Evolutionary conservation across 2,113 vertebrate genomes (phyloP).

Genomic region (cat (Felis catus)): DNA sequence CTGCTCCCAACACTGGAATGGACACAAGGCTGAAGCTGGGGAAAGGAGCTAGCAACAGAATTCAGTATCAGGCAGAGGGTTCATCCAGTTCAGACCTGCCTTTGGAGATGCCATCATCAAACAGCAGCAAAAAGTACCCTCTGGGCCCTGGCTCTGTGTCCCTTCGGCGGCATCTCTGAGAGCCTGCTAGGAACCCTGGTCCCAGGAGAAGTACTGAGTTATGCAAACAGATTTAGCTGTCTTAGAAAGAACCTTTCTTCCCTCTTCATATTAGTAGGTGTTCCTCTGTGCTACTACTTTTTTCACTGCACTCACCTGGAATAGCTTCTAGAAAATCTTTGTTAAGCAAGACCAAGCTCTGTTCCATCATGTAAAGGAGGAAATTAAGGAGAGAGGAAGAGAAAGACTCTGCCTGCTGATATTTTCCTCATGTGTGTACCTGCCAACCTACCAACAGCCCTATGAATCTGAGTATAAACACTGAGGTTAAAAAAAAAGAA

Average conservation of each 20-base stretch:
- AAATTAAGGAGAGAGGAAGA: constrained; percentile 52
- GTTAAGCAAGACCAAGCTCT: not conserved
- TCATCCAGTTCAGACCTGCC: not conserved
- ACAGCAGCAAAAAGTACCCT: not conserved
- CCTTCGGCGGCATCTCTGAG: not conserved
- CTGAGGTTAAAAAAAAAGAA: not conserved
- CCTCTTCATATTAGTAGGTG: not conserved
- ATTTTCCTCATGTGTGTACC: constrained; percentile 45
- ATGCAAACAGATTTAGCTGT: constrained; percentile 59
- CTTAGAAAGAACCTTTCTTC: not conserved
- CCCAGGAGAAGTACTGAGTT: not conserved
- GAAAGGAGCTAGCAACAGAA: not conserved
- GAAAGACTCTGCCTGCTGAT: constrained; percentile 42
- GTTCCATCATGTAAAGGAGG: not conserved
- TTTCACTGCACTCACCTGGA: constrained; percentile 42
- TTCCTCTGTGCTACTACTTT: constrained; percentile 51
- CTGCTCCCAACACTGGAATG: not conserved
- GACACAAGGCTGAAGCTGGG: not conserved
- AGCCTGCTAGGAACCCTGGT: not conserved
- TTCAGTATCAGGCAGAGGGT: not conserved
- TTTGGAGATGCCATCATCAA: constrained; percentile 4
- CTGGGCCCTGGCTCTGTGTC: not conserved
- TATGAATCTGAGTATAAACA: constrained; percentile 43
- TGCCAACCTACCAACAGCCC: constrained; percentile 9
- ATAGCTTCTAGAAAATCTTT: constrained; percentile 48